Evolutionary conservation across 2,888 invertebrate species (phyloP).

Genomic region (Creontiades dilutus): DNA sequence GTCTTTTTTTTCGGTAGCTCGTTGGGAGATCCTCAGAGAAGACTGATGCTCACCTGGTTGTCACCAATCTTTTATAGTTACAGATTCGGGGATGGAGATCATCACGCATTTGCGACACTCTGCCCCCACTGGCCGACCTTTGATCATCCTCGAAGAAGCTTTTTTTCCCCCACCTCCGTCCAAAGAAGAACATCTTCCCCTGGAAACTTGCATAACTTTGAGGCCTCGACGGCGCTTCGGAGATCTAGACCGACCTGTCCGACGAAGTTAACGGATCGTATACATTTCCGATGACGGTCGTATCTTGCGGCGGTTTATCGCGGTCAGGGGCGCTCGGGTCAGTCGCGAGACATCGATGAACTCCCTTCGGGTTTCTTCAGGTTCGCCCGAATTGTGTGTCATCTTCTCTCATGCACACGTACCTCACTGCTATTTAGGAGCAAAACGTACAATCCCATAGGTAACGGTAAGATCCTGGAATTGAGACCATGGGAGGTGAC

Average conservation of each 20-base stretch:
- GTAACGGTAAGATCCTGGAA: too few relatives aligned
- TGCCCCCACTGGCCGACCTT: conserved; percentile 49
- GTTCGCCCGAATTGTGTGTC: too few relatives aligned
- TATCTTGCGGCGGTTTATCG: neutral
- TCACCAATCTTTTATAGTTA: conserved; percentile 70
- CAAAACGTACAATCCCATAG: too few relatives aligned
- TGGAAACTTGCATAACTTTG: conserved; percentile 51
- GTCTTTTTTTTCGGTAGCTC: conserved; percentile 1
- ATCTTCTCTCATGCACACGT: too few relatives aligned
- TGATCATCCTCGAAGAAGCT: conserved; percentile 15
- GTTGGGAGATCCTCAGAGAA: conserved; percentile 18
- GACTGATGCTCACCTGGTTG: conserved; percentile 66
- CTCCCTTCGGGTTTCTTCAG: neutral
- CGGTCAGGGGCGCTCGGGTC: conserved; percentile 13
- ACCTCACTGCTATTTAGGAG: too few relatives aligned
- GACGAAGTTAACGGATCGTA: conserved; percentile 36
- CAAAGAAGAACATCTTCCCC: conserved; percentile 44
- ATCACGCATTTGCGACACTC: conserved; percentile 64
- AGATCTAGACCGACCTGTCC: neutral
- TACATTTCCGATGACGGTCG: conserved; percentile 39
- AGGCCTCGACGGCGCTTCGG: neutral
- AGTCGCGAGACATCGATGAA: neutral
- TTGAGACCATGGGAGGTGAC: too few relatives aligned
- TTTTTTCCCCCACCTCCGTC: conserved; percentile 26
- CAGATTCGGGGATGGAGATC: conserved; percentile 66